Percentiles rank a stretch among this genome's conserved stretches.
These are phyloP conservation scores for Tragelaphus scriptus DNA, from an alignment of 2,113 vertebrate species.

Conservation along the genomic window DNA sequence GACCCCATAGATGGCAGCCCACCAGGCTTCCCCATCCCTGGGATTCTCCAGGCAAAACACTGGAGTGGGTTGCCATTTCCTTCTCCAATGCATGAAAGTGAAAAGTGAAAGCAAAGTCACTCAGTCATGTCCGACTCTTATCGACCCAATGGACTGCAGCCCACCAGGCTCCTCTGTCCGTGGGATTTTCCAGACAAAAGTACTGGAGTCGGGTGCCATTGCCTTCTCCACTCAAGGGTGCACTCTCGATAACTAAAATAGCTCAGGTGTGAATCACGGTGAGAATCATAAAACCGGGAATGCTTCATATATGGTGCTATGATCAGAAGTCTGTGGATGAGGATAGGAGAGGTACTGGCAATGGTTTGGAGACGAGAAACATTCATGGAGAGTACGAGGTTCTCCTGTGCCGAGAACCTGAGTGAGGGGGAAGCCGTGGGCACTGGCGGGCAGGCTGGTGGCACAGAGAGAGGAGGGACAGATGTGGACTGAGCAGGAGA, in stretches of 20 bases:
- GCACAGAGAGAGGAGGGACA: background rate
- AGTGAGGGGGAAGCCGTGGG: background rate
- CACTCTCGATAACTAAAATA: background rate
- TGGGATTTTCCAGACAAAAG: no score
- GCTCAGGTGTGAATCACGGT: background rate
- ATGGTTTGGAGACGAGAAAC: background rate
- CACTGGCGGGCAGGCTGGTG: background rate
- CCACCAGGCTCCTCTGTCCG: no score
- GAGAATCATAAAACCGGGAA: background rate
- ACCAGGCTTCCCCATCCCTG: no score
- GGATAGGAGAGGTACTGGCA: background rate
- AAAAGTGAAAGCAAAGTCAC: no score
- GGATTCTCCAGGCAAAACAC: no score
- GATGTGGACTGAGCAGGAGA: background rate
- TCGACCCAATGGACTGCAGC: no score
- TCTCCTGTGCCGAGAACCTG: background rate
- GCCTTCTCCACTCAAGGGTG: background rate
- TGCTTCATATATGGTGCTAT: background rate
- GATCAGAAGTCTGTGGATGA: background rate
- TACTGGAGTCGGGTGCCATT: no score
- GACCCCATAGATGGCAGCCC: no score
- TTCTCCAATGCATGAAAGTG: no score
- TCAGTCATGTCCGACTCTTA: no score
- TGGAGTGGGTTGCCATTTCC: no score
- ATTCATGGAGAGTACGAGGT: background rate